Conservation (phyloP, 92 coral and sea anemone species). For the Bergia puertoricense region DNA sequence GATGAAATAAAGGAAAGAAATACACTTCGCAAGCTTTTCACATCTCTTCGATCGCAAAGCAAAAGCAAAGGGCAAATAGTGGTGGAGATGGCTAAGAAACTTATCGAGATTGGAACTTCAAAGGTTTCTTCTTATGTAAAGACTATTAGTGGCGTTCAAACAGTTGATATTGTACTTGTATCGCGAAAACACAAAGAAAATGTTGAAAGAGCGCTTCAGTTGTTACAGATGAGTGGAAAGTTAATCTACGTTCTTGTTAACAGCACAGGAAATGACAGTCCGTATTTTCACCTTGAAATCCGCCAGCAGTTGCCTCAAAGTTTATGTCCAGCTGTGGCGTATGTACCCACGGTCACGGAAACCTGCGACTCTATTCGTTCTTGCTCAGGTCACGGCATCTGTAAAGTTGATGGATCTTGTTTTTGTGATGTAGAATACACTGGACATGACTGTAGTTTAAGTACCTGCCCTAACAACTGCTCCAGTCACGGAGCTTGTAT, state of each 20-base stretch:
- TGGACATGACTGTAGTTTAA: conserved; percentile 57
- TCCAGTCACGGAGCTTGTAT: conserved; percentile 66
- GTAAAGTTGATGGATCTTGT: conserved; percentile 53
- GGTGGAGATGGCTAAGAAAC: conserved; percentile 28
- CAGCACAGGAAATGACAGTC: background rate
- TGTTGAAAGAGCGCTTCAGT: conserved; percentile 45
- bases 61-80: conserved; percentile 15
- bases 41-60: background rate
- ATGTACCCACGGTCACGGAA: background rate
- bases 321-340: background rate
- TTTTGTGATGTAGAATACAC: conserved; percentile 51
- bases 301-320: conserved; percentile 10
- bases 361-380: conserved; percentile 36
- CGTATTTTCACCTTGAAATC: conserved; percentile 53
- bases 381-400: conserved; percentile 72
- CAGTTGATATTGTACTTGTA: conserved; percentile 34
- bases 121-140: conserved; percentile 51
- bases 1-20: background rate
- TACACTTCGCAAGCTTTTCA: conserved; percentile 15
- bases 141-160: conserved; percentile 28
- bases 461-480: conserved; percentile 58
- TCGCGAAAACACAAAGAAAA: background rate
- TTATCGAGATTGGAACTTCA: conserved; percentile 33
- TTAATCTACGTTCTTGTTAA: conserved; percentile 28
- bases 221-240: conserved; percentile 23